Evolutionary conservation across 1,140 invertebrate genomes (phyloP).

Genomic region (Ephestia elutella): DNA sequence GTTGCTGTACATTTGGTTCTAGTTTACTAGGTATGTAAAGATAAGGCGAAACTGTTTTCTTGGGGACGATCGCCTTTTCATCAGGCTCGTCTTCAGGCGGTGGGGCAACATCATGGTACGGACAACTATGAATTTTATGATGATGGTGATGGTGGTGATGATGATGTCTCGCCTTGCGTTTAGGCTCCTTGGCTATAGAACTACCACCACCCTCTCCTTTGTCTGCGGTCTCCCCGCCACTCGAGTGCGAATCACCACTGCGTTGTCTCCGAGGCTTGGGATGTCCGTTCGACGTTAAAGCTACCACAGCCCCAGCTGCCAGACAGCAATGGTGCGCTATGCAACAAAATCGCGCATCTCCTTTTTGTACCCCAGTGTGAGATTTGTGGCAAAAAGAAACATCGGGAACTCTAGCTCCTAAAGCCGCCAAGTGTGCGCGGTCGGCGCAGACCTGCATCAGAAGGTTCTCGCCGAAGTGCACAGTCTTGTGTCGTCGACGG

Average conservation of each 20-base stretch:
- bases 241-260: constrained; percentile 63
- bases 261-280: constrained; percentile 51
- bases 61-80: constrained; percentile 54
- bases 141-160: constrained; percentile 66
- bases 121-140: constrained; percentile 64
- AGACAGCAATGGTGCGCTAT: constrained; percentile 71
- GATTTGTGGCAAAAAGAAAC: constrained; percentile 71
- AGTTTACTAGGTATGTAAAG: constrained; percentile 72
- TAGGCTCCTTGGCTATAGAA: constrained; percentile 34
- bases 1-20: constrained; percentile 84
- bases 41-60: constrained; percentile 68
- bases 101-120: constrained; percentile 58
- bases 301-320: constrained; percentile 55
- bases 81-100: constrained; percentile 57
- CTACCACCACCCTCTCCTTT: constrained; percentile 51
- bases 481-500: constrained; percentile 81
- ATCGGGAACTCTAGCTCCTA: constrained; percentile 67
- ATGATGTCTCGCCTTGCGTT: constrained; percentile 49
- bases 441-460: constrained; percentile 81
- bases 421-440: constrained; percentile 62
- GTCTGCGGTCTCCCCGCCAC: constrained; percentile 62
- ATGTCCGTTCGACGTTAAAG: constrained; percentile 50
- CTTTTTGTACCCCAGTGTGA: constrained; percentile 55
- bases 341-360: constrained; percentile 66
- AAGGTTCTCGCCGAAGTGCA: constrained; percentile 83